Percentiles rank a stretch among this genome's conserved stretches.
These are phyloP conservation scores for Drosophila azteca DNA, from an alignment of 1,140 invertebrate species.

Conservation along the genomic window DNA sequence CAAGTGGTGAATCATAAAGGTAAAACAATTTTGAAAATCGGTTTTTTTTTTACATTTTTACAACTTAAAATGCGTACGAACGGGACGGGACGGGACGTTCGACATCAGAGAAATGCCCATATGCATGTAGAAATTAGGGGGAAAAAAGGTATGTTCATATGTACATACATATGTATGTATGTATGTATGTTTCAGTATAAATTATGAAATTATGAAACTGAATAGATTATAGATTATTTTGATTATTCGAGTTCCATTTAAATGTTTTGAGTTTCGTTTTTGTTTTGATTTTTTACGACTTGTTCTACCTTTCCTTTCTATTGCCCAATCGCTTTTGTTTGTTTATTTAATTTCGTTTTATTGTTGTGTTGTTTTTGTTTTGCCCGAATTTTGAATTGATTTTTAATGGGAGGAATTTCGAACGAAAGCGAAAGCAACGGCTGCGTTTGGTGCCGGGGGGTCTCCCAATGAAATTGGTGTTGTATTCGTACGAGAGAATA, in stretches of 20 bases:
- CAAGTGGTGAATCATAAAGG: no score
- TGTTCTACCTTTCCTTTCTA: conserved; percentile 31
- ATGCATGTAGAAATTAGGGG: no score
- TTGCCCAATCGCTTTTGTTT: conserved; percentile 24
- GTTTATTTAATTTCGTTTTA: conserved; percentile 20
- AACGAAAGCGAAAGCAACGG: conserved; percentile 46
- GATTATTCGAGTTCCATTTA: conserved; percentile 1
- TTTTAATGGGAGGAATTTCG: conserved; percentile 24
- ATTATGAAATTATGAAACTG: conserved; percentile 19
- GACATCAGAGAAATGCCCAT: no score
- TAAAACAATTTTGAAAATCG: no score
- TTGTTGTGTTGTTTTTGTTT: conserved; percentile 13
- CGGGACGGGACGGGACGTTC: no score
- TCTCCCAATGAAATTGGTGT: conserved; percentile 1
- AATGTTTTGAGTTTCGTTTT: neutral
- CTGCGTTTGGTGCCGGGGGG: no score
- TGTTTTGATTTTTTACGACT: conserved; percentile 9
- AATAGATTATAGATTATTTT: neutral
- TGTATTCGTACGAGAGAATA: conserved; percentile 11
- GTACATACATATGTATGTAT: no score
- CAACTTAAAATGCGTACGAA: no score
- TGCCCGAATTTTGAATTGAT: conserved; percentile 56
- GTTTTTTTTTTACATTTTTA: no score
- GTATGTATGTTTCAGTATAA: conserved; percentile 9
- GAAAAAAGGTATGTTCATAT: no score